Conservation (phyloP, 2,888 invertebrate species). For the Dioctria rufipes region DNA sequence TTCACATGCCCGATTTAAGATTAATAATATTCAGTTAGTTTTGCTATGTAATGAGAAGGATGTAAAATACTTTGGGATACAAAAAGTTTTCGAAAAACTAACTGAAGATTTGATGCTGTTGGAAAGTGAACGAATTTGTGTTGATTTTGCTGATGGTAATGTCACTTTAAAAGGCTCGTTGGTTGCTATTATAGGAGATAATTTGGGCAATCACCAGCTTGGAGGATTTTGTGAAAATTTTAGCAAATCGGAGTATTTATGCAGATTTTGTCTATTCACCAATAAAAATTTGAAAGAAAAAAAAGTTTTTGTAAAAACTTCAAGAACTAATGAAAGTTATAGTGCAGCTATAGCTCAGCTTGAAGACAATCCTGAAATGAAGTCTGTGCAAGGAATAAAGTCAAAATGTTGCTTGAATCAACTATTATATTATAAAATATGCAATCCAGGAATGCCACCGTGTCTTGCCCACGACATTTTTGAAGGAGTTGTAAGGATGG, state of each 20-base stretch:
- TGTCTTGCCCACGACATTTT: constrained; percentile 55
- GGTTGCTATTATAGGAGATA: constrained; percentile 58
- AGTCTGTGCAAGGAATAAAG: constrained; percentile 31
- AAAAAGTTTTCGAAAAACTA: constrained; percentile 50
- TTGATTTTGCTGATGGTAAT: constrained; percentile 4
- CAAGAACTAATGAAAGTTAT: constrained; percentile 14
- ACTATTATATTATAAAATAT: constrained; percentile 50
- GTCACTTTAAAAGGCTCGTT: constrained; percentile 34
- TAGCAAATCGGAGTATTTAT: constrained; percentile 56
- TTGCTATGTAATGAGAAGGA: constrained; percentile 56
- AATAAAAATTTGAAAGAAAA: constrained; percentile 22
- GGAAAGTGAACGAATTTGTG: constrained; percentile 56
- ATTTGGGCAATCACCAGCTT: constrained; percentile 59
- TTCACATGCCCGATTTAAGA: constrained; percentile 26
- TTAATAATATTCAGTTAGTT: constrained; percentile 50
- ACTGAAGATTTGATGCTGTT: constrained; percentile 55
- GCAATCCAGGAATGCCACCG: constrained; percentile 53
- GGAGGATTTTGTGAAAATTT: no score
- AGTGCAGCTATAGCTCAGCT: not conserved
- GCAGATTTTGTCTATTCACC: constrained; percentile 54
- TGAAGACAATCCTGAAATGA: not conserved
- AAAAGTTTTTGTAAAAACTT: constrained; percentile 1
- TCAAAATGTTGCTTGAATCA: constrained; percentile 53
- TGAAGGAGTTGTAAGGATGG: constrained; percentile 28
- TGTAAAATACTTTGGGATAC: constrained; percentile 53